Evolutionary conservation across 2,113 vertebrate genomes (phyloP), one percentile per base, ranked within the genome.

Genomic region (Gobiocypris rarus): DNA sequence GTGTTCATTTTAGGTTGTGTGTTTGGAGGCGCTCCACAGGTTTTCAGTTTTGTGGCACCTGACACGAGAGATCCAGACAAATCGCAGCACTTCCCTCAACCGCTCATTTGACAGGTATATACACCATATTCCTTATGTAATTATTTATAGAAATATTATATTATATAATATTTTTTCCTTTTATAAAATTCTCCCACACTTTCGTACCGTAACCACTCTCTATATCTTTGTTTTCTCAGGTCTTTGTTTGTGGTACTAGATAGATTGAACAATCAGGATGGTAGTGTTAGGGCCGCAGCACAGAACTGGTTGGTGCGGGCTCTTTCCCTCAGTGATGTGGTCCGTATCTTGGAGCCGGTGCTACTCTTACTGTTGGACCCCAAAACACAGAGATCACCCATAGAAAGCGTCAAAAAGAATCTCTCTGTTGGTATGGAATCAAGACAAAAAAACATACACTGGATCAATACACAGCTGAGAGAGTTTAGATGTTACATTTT

Each of bases 41-140:
- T 99, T 99, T 83, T 98, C 98, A 0, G 92, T 99, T 75, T 94
- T 99, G 87, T 99, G 98, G 98, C 98, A 99, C 90, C 94, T 99
- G 92, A 99, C 97, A 1, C 91, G 98, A 73, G 98, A 99, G 89
- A 96, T 96, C 87, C 97, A 98, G 75, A 93, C 92, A 88, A 96
- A 92, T 90, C 95, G 96, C 81, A 95, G 96, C 83, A 93, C 95
- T 1, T 98, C 97, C 38, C 95, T 95, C 86, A 97, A 93, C 82
- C 97, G 97, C 63, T 98, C 97, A 50, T 99, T 99, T 84, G 98
- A 99, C 61, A 95, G 97, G 98, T 99, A 86, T 38, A 41, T 54
- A 24, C 28, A 73, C 38, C 22, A 45, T 54, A 22, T 22, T 54
- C 17, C 34, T 13, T 10, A 69, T 41, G 8, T 69, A 11, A 69